Evolutionary conservation across 2,113 vertebrate species (phyloP).

Genomic region (Murina feae): DNA sequence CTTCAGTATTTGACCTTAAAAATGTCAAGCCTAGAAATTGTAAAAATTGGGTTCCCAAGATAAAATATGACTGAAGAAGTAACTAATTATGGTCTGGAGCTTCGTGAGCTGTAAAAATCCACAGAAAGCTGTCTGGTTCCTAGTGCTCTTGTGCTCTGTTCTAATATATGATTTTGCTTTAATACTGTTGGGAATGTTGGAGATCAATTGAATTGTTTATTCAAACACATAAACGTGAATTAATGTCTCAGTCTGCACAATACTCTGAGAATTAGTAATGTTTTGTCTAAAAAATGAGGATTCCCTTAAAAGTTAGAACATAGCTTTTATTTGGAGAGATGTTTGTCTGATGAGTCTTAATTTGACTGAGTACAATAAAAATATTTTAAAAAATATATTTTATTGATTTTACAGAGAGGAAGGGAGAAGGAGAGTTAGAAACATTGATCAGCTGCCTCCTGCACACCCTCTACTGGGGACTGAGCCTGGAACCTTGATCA

Average conservation of each 20-base stretch:
- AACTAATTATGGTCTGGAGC: neutral
- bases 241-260: neutral
- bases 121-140: neutral
- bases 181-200: neutral
- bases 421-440: too few relatives aligned
- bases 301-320: neutral
- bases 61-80: neutral
- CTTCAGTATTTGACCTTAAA: neutral
- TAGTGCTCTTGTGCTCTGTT: neutral
- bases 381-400: neutral
- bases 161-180: neutral
- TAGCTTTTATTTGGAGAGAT: neutral
- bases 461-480: too few relatives aligned
- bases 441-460: too few relatives aligned
- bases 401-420: too few relatives aligned
- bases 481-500: too few relatives aligned
- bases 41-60: neutral
- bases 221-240: neutral
- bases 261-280: neutral
- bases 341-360: neutral
- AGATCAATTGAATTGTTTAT: neutral
- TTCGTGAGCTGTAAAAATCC: neutral
- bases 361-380: neutral
- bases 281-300: conserved; percentile 13
- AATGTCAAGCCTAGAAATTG: neutral